phyloP scores from a whole-genome alignment of 2,797 vertebrate species.

The Semaprochilodus insignis region DNA sequence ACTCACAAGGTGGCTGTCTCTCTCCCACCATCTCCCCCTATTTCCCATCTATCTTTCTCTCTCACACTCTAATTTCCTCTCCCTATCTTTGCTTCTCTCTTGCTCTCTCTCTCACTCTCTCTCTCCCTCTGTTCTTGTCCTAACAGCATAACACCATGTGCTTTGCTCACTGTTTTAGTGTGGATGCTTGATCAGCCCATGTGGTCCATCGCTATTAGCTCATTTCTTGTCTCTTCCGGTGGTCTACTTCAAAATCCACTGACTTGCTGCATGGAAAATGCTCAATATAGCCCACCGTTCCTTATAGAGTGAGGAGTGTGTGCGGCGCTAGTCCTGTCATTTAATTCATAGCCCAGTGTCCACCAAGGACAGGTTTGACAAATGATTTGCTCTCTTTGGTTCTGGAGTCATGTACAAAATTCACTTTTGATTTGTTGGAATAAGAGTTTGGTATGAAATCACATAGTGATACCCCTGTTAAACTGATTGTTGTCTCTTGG shows the following conservation, averaged over 20 bases:
- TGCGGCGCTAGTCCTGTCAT: background rate
- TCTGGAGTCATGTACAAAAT: background rate
- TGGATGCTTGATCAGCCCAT: constrained; percentile 12
- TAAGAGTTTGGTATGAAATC: background rate
- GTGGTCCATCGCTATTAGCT: background rate
- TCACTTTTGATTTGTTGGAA: constrained; percentile 13
- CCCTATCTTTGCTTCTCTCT: background rate
- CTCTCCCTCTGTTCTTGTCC: background rate
- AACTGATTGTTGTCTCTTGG: too few species aligned
- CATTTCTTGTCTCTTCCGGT: background rate
- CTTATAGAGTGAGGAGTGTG: background rate
- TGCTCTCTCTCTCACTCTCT: background rate
- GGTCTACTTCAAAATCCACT: background rate
- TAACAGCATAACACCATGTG: background rate
- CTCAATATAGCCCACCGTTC: background rate
- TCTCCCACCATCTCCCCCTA: constrained; percentile 4
- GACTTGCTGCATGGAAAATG: background rate
- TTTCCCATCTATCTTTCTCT: constrained; percentile 7
- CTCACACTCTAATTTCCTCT: constrained; percentile 2
- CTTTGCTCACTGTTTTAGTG: background rate
- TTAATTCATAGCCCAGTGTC: constrained; percentile 36
- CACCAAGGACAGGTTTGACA: background rate
- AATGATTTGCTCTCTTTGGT: constrained; percentile 1
- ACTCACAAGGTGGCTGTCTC: constrained; percentile 67
- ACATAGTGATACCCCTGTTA: too few species aligned